These are phyloP conservation scores for Tetraneura akinire DNA, from an alignment of 1,140 invertebrate genomes.

Conservation along the genomic window DNA sequence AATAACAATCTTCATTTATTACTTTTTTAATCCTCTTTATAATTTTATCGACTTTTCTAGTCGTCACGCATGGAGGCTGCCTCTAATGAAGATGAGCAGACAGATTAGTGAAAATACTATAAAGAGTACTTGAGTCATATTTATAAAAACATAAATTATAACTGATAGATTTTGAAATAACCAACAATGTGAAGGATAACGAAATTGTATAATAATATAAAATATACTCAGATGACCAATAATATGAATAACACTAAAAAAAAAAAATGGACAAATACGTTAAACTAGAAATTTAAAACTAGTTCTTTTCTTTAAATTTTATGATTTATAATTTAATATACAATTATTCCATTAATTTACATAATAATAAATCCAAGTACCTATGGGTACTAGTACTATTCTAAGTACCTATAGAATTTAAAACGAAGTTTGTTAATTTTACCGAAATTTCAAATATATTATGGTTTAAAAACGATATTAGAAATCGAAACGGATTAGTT, in stretches of 20 bases:
- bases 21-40: neutral
- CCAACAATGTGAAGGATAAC: neutral
- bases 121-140: neutral
- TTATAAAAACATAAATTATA: neutral
- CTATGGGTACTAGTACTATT: neutral
- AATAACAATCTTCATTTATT: neutral
- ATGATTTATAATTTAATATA: neutral
- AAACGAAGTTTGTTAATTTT: neutral
- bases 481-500: neutral
- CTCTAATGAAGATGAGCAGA: neutral
- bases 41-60: neutral
- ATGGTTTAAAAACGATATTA: neutral
- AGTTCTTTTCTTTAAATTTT: too few species aligned
- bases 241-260: too few species aligned
- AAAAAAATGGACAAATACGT: too few species aligned
- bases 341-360: too few species aligned
- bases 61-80: neutral
- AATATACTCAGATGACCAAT: too few species aligned
- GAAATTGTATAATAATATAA: too few species aligned
- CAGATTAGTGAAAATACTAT: neutral
- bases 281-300: too few species aligned
- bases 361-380: neutral
- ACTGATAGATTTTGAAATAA: neutral
- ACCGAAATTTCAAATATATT: neutral
- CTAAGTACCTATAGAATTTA: neutral